Evolutionary conservation across 2,888 invertebrate genomes (phyloP).

Genomic region (Ormyrus pomaceus): DNA sequence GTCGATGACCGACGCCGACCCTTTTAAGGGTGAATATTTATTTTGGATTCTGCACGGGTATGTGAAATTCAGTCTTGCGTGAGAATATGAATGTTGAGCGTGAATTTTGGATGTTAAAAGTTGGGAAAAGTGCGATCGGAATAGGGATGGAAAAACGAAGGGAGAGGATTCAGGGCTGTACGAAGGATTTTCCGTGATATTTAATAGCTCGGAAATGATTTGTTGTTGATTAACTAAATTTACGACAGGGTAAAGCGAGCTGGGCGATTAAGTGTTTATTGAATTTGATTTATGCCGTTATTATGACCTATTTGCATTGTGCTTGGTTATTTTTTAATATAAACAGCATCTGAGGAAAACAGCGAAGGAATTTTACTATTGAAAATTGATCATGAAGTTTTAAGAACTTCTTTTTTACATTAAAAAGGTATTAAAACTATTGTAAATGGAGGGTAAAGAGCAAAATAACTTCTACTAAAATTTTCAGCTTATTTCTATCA

Average conservation of each 20-base stretch:
- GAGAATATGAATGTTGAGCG: no score
- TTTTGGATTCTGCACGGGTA: neutral
- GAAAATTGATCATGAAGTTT: no score
- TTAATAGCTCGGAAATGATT: conserved; percentile 39
- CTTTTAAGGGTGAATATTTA: conserved; percentile 1
- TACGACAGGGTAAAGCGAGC: conserved; percentile 7
- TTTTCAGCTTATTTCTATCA: no score
- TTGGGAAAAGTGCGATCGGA: neutral
- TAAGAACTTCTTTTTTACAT: no score
- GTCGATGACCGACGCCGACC: neutral
- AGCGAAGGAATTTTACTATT: no score
- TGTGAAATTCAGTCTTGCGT: conserved; percentile 30
- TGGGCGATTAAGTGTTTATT: neutral
- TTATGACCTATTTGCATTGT: neutral
- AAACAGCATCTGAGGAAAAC: no score
- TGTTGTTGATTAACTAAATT: conserved; percentile 35
- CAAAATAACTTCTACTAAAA: no score
- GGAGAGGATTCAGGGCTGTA: neutral
- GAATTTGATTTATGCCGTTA: conserved; percentile 3
- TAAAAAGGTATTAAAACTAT: no score
- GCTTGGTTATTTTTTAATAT: no score
- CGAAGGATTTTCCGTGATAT: conserved; percentile 12
- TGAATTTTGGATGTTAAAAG: neutral
- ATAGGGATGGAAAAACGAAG: neutral
- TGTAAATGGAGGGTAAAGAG: no score